Evolutionary conservation across 2,888 invertebrate genomes (phyloP), one percentile per base, ranked within the genome.

Genomic region (Epistrophella euchroma): DNA sequence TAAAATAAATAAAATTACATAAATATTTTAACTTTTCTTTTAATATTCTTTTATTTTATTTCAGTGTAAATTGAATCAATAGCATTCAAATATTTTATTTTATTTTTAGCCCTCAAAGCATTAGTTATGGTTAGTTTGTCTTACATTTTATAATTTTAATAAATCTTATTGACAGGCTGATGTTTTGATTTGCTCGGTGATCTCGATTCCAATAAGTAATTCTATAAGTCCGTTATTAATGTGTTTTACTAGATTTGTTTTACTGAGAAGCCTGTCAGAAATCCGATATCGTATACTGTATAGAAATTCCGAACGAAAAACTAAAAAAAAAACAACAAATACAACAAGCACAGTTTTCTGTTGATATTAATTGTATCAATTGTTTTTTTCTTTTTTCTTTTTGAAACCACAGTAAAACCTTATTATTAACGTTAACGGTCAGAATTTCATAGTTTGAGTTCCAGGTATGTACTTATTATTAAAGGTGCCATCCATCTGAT

Each of bases 291-390:
- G 11, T 10, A 10, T 35, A 32, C 5, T n/a, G n/a, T n/a, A n/a
- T n/a, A n/a, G n/a, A 5, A 7, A 32, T 25, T 25, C 25, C 25
- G 25, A 32, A 32, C 32, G 6, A 4, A 35, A 35, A 35, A 11
- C 11, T 35, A 11, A 35, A 71, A 81, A 71, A 32, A 6, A 25
- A 25, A 25, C 3, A 25, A 25, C 25, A 25, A n/a, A n/a, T n/a
- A n/a, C n/a, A n/a, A n/a, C n/a, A n/a, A n/a, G n/a, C n/a, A n/a
- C n/a, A n/a, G n/a, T n/a, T n/a, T n/a, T n/a, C n/a, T n/a, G n/a
- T n/a, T n/a, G n/a, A n/a, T n/a, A n/a, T n/a, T n/a, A n/a, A n/a
- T n/a, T n/a, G n/a, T n/a, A n/a, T n/a, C n/a, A n/a, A n/a, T n/a
- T n/a, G n/a, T n/a, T n/a, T n/a, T n/a, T n/a, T n/a, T n/a, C n/a